Evolutionary conservation across 2,113 vertebrate genomes (phyloP).

Genomic region (Carlito syrichta): DNA sequence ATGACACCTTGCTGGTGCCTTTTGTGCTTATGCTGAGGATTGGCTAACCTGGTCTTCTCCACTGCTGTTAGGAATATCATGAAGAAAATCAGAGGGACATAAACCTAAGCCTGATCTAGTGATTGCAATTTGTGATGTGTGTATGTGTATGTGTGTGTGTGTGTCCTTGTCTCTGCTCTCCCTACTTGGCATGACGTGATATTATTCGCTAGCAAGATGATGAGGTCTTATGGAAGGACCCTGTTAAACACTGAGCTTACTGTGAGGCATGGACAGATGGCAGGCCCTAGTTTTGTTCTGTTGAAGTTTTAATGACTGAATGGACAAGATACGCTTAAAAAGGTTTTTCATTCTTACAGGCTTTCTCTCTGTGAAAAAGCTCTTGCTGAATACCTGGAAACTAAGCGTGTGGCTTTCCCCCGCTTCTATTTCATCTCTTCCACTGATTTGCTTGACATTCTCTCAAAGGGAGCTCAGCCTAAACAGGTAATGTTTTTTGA

Average conservation of each 20-base stretch:
- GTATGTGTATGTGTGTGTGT: not conserved
- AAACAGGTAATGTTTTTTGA: constrained; percentile 79
- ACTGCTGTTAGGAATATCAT: not conserved
- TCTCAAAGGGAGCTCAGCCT: constrained; percentile 85
- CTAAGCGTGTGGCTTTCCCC: constrained; percentile 85
- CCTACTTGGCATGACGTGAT: not conserved
- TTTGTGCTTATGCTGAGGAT: not conserved
- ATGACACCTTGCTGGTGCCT: not conserved
- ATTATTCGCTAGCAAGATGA: not conserved
- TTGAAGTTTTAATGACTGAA: not conserved
- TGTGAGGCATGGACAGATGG: not conserved
- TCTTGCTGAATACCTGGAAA: constrained; percentile 87
- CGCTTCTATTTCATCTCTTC: constrained; percentile 88
- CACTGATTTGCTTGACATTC: constrained; percentile 87
- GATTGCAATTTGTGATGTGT: not conserved
- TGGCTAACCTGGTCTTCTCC: not conserved
- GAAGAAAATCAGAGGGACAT: not conserved
- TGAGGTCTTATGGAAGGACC: not conserved
- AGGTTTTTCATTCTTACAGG: constrained; percentile 70
- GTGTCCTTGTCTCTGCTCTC: not conserved
- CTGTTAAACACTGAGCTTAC: not conserved
- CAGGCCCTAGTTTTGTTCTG: not conserved
- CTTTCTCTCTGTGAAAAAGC: constrained; percentile 88
- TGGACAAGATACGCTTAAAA: not conserved
- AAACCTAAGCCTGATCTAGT: not conserved